Percentiles rank a stretch among this genome's conserved stretches.
phyloP scores from a whole-genome alignment of 2,113 vertebrate genomes.

The Pongo pygmaeus region DNA sequence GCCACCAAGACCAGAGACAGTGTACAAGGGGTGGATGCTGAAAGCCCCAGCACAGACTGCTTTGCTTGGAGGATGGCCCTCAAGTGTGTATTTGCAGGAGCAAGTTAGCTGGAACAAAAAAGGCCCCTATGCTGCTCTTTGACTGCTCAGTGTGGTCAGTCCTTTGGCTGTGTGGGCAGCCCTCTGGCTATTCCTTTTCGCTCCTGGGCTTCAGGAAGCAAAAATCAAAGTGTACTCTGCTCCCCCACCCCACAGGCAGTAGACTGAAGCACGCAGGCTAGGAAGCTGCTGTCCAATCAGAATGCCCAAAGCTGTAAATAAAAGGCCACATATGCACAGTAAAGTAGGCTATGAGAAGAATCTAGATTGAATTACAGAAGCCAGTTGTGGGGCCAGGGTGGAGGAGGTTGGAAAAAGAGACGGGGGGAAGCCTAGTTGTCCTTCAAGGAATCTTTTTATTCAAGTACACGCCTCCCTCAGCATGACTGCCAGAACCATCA shows the following conservation, averaged over 20 bases:
- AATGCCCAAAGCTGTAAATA: constrained; percentile 72
- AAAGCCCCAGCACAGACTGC: not conserved
- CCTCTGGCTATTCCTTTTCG: not conserved
- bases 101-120: not conserved
- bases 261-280: not conserved
- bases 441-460: constrained; percentile 52
- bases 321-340: constrained; percentile 60
- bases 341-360: constrained; percentile 67
- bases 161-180: not conserved
- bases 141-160: not conserved
- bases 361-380: constrained; percentile 75
- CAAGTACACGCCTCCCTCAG: not conserved
- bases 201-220: constrained; percentile 12
- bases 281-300: constrained; percentile 51
- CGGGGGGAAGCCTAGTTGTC: constrained; percentile 6
- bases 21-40: not conserved
- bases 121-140: not conserved
- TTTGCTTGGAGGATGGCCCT: not conserved
- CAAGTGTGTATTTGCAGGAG: not conserved
- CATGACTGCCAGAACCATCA: not conserved
- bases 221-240: not conserved
- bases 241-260: not conserved
- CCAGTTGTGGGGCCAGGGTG: constrained; percentile 42
- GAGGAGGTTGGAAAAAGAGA: constrained; percentile 7
- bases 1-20: not conserved